These are phyloP conservation scores for Cosmopolites sordidus DNA, from an alignment of 2,888 invertebrate species.

Conservation along the genomic window DNA sequence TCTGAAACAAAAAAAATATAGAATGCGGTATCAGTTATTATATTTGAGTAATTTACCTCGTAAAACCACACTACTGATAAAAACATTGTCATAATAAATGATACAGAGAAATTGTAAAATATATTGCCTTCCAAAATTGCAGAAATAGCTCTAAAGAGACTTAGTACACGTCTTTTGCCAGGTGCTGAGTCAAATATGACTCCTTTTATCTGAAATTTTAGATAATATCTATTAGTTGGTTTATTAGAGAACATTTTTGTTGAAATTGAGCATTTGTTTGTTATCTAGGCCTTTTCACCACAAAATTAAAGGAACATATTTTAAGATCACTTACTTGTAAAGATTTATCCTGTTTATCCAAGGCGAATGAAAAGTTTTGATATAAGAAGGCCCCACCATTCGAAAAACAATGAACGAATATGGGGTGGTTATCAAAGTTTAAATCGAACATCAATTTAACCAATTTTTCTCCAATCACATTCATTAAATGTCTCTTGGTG, in stretches of 20 bases:
- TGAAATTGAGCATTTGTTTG: neutral
- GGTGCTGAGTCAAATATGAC: conserved; percentile 72
- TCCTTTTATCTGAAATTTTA: conserved; percentile 52
- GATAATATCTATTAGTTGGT: neutral
- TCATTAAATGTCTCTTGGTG: conserved; percentile 55
- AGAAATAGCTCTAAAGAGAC: conserved; percentile 57
- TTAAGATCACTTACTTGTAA: conserved; percentile 46
- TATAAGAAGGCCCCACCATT: conserved; percentile 73
- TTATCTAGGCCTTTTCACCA: no score
- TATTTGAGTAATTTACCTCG: conserved; percentile 53
- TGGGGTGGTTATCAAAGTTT: conserved; percentile 64
- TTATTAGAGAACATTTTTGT: neutral
- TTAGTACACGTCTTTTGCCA: conserved; percentile 56
- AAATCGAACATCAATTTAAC: conserved; percentile 62
- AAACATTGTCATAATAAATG: conserved; percentile 54
- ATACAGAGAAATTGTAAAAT: conserved; percentile 55
- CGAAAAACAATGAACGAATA: conserved; percentile 71
- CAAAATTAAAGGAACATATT: no score
- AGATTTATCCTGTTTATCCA: conserved; percentile 52
- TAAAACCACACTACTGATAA: conserved; percentile 59
- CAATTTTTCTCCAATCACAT: conserved; percentile 59
- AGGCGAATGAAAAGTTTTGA: conserved; percentile 61
- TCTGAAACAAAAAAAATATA: conserved; percentile 33
- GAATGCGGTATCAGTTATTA: neutral
- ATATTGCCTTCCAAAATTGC: conserved; percentile 59